Percentiles rank a stretch among this genome's conserved stretches.
phyloP scores from a whole-genome alignment of 2,888 invertebrate genomes.

The Metopia argyrocephala region DNA sequence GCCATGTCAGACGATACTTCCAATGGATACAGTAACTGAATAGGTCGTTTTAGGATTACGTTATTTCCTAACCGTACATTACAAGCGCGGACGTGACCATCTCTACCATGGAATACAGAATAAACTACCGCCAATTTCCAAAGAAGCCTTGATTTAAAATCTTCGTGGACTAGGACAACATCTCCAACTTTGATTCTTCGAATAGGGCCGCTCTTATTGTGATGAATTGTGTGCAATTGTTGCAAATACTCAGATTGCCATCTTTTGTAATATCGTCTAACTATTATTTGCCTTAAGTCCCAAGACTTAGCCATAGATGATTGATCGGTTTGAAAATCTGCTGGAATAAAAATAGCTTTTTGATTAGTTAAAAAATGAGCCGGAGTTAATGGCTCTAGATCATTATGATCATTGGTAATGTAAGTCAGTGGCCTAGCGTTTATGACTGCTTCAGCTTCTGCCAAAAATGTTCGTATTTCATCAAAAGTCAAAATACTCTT shows the following conservation, averaged over 20 bases:
- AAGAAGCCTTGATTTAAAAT: no score
- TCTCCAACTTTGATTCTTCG: conserved; percentile 38
- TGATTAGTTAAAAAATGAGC: conserved; percentile 48
- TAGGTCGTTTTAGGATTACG: conserved; percentile 39
- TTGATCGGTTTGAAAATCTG: conserved; percentile 40
- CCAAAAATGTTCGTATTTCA: conserved; percentile 40
- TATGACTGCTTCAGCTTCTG: conserved; percentile 53
- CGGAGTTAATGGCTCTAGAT: conserved; percentile 47
- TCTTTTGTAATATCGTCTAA: conserved; percentile 41
- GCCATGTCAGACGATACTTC: conserved; percentile 24
- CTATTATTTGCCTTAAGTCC: conserved; percentile 39
- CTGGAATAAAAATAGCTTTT: conserved; percentile 37
- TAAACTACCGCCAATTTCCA: no score
- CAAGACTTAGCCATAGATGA: conserved; percentile 36
- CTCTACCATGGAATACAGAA: no score
- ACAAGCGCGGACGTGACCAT: conserved; percentile 51
- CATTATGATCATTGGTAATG: conserved; percentile 48
- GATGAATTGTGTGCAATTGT: conserved; percentile 51
- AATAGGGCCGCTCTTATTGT: conserved; percentile 28
- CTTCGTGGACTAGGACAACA: no score
- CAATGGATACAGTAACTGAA: conserved; percentile 46
- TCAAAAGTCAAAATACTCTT: conserved; percentile 42
- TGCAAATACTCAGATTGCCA: conserved; percentile 49
- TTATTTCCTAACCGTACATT: conserved; percentile 43
- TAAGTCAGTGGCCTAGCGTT: conserved; percentile 55